Percentiles rank a stretch among this genome's conserved stretches.
These are phyloP conservation scores for Pseudomyrmex pallidus DNA, from an alignment of 1,140 invertebrate species.

Conservation along the genomic window DNA sequence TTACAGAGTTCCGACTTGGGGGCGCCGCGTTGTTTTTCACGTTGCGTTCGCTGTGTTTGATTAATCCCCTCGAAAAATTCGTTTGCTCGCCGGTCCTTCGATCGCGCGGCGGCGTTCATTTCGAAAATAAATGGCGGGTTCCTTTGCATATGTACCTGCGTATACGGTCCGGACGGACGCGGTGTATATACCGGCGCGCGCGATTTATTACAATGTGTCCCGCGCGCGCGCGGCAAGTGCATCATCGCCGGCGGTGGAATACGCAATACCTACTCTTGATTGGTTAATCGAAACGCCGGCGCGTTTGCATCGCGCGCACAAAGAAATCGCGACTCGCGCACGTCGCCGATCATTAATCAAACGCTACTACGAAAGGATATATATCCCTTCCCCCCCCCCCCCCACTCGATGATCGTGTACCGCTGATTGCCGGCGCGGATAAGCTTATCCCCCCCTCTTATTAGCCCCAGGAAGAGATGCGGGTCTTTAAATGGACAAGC, in stretches of 20 bases:
- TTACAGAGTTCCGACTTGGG: slow-evolving; percentile 17
- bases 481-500: slow-evolving; percentile 25
- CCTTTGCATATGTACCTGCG: slow-evolving; percentile 20
- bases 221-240: slow-evolving; percentile 28
- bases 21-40: slow-evolving; percentile 30
- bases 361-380: slow-evolving; percentile 53
- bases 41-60: not conserved
- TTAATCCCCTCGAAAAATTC: slow-evolving; percentile 44
- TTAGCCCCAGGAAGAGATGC: slow-evolving; percentile 32
- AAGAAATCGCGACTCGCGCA: slow-evolving; percentile 57
- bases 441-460: slow-evolving; percentile 33
- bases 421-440: slow-evolving; percentile 55
- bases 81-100: not conserved
- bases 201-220: slow-evolving; percentile 49
- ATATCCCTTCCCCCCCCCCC: not conserved
- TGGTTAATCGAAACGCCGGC: slow-evolving; percentile 54
- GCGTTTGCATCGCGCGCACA: slow-evolving; percentile 31
- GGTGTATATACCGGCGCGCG: not conserved
- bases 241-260: slow-evolving; percentile 32
- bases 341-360: slow-evolving; percentile 71
- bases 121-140: slow-evolving; percentile 47
- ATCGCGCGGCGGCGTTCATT: slow-evolving; percentile 1
- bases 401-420: slow-evolving; percentile 38
- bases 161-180: not conserved
- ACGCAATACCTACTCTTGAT: slow-evolving; percentile 55